Base-by-base conservation (phyloP, 2,888 invertebrate species). In the Toxonevra muliebris region DNA sequence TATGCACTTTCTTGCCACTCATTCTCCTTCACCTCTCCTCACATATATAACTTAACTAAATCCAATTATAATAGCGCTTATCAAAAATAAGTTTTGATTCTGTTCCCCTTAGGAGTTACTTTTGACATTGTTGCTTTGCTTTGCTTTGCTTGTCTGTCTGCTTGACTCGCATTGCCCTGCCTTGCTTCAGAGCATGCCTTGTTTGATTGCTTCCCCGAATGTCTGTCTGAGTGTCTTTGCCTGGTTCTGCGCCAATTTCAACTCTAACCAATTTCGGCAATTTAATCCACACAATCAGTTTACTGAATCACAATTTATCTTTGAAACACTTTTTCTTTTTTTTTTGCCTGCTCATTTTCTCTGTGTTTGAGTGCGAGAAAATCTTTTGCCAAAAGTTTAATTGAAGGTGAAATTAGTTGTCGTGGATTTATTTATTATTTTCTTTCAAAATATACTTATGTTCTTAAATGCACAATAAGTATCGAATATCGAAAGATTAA, bases 261-360 rank as follows among this genome's bases (percentile, higher is more conserved):
- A 53, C 62, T 66, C 53, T 53, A 41, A 42, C 65, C 63, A 65
- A 65, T 71, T 71, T 68, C 64, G 64, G 68, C 69, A 65, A 69
- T 71, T 71, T 69, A 68, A 69, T 68, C 68, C 68, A 61, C 58
- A 71, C 68, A 71, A 71, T 71, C 71, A 69, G 66, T 71, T 69
- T 48, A 66, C 66, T 64, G 63, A 65, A 70, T 70, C 69, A 64
- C 69, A 68, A 71, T 69, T 71, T 69, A 70, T 70, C 68, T 70
- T 63, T 53, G 62, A n/a, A 20, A 42, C 45, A 15, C 43, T 20
- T 55, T 48, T 48, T 13, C 17, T 55, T 42, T 30, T 45, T 55
- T 40, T 7, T 30, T 42, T 43, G 53, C n/a, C 55, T 45, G 45
- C 42, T 40, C 42, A 19, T 17, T 8, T 15, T 4, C 57, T 2